Conservation (phyloP, 2,113 vertebrate genomes). For the Pseudorhombus dupliciocellatus region DNA sequence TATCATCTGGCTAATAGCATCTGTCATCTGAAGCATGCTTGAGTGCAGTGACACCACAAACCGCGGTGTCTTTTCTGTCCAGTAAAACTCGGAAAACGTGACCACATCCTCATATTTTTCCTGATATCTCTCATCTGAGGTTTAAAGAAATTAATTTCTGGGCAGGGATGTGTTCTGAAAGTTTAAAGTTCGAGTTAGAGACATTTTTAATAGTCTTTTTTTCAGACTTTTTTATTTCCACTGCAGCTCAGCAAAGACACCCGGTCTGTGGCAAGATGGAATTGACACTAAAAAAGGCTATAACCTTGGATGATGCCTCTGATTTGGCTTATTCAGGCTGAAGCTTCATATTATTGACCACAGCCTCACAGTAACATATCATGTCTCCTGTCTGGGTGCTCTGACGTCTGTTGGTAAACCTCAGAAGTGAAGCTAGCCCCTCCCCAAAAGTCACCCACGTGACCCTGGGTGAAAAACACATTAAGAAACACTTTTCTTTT, state of each 20-base stretch:
- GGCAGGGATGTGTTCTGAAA: neutral
- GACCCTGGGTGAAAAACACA: too few species aligned
- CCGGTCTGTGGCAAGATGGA: neutral
- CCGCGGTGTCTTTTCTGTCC: constrained; percentile 19
- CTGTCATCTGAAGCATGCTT: constrained; percentile 17
- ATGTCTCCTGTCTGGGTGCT: neutral
- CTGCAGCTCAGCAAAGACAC: neutral
- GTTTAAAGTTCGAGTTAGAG: neutral
- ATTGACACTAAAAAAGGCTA: neutral
- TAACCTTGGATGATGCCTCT: neutral
- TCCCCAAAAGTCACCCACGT: constrained; percentile 6
- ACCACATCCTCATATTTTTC: constrained; percentile 47
- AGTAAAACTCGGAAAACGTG: constrained; percentile 18
- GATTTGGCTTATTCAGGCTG: neutral
- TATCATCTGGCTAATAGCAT: constrained; percentile 15
- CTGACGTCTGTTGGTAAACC: constrained; percentile 6
- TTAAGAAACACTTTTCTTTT: constrained; percentile 37
- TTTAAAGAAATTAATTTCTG: constrained; percentile 3
- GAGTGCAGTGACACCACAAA: constrained; percentile 30
- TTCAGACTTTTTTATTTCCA: neutral
- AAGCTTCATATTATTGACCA: neutral
- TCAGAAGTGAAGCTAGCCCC: neutral
- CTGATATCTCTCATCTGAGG: constrained; percentile 31
- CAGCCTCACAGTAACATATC: neutral
- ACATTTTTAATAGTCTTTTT: neutral